phyloP scores from a whole-genome alignment of 2,797 vertebrate genomes.

The Sebastes flavidus region DNA sequence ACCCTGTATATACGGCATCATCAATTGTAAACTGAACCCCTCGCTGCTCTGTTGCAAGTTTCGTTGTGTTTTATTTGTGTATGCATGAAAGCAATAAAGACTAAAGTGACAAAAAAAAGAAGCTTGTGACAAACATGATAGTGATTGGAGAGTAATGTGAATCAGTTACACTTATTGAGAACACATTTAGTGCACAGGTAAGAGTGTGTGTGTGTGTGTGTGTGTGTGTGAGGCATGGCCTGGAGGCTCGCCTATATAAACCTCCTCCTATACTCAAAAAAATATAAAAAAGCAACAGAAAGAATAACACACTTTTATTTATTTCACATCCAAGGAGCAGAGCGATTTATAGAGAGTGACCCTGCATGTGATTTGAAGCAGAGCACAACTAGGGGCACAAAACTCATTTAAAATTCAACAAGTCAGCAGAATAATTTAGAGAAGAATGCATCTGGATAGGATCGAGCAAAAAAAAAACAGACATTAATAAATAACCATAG shows the following conservation, averaged over 20 bases:
- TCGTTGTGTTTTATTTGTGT: no score
- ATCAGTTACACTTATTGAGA: not conserved
- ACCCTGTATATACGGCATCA: no score
- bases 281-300: not conserved
- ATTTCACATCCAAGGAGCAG: constrained; percentile 43
- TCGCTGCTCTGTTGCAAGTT: no score
- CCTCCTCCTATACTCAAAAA: not conserved
- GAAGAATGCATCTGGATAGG: constrained; percentile 58
- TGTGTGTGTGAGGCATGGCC: not conserved
- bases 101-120: not conserved
- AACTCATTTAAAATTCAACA: constrained; percentile 62
- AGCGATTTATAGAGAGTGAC: constrained; percentile 48
- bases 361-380: constrained; percentile 55
- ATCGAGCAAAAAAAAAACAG: constrained; percentile 39
- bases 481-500: constrained; percentile 48
- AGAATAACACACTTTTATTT: constrained; percentile 53
- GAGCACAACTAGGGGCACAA: constrained; percentile 45
- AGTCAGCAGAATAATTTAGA: constrained; percentile 62
- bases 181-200: constrained; percentile 9
- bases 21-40: no score
- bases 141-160: constrained; percentile 31
- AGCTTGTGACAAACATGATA: constrained; percentile 25
- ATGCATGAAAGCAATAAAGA: no score
- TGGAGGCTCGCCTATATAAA: not conserved
- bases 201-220: not conserved